Evolutionary conservation across 2,888 invertebrate genomes (phyloP).

Genomic region (Agrotis puta): DNA sequence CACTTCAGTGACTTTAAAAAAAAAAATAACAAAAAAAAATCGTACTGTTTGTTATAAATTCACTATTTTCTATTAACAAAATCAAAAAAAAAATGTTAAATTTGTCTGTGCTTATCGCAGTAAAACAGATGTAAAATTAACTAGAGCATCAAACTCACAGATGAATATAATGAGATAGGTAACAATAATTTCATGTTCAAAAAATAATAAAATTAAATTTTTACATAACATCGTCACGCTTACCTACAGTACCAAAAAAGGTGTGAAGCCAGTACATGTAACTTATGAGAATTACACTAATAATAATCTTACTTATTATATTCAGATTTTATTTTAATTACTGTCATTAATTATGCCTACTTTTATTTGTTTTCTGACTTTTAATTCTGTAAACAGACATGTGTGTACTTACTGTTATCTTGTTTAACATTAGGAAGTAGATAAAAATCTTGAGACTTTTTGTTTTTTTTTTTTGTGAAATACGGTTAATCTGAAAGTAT

Average conservation of each 20-base stretch:
- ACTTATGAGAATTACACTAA: constrained; percentile 1
- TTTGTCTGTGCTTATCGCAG: background rate
- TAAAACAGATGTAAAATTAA: constrained; percentile 22
- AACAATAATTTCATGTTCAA: constrained; percentile 24
- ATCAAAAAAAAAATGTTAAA: background rate
- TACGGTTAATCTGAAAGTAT: too few species aligned
- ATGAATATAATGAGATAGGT: constrained; percentile 37
- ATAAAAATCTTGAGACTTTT: background rate
- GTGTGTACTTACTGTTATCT: background rate
- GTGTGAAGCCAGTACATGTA: constrained; percentile 12
- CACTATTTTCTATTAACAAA: too few species aligned
- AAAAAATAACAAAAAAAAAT: too few species aligned
- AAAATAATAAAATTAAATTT: constrained; percentile 23
- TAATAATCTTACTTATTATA: background rate
- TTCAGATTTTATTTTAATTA: constrained; percentile 3
- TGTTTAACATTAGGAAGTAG: background rate
- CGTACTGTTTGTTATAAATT: background rate
- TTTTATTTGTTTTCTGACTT: constrained; percentile 9
- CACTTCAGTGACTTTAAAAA: background rate
- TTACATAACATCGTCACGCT: constrained; percentile 41
- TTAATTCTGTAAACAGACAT: background rate
- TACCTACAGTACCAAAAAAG: constrained; percentile 6
- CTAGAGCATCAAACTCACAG: constrained; percentile 36
- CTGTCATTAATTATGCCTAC: background rate
- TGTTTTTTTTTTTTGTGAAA: too few species aligned